These are phyloP conservation scores for Phoenoteleia sp. DNA, from an alignment of 2,888 invertebrate genomes.

Conservation along the genomic window DNA sequence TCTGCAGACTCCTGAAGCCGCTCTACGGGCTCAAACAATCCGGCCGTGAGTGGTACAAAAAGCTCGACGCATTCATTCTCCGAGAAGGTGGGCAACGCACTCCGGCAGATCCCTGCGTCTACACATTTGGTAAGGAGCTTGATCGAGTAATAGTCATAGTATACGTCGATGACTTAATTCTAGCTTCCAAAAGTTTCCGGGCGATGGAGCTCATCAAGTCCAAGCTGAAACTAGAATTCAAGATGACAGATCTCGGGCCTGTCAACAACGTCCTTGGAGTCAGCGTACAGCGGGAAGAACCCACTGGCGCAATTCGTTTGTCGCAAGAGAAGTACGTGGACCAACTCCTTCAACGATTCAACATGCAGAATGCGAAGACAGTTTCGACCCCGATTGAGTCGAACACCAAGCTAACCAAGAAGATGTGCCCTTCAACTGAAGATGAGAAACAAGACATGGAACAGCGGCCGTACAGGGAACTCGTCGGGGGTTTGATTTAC, in stretches of 20 bases:
- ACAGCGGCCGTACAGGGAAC: conserved; percentile 68
- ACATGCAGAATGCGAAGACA: conserved; percentile 52
- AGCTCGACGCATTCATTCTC: conserved; percentile 36
- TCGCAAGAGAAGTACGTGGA: conserved; percentile 66
- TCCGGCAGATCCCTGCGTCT: conserved; percentile 70
- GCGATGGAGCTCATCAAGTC: conserved; percentile 44
- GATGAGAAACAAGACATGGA: conserved; percentile 56
- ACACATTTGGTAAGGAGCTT: conserved; percentile 32
- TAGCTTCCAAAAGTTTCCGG: conserved; percentile 58
- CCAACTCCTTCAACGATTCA: conserved; percentile 64
- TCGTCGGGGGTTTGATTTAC: conserved; percentile 72
- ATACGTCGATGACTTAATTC: conserved; percentile 65
- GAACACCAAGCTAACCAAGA: conserved; percentile 61
- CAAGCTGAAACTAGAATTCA: conserved; percentile 59
- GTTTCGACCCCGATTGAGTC: conserved; percentile 71
- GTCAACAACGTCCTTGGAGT: conserved; percentile 59
- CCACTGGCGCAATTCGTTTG: conserved; percentile 64
- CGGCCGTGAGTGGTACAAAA: conserved; percentile 61
- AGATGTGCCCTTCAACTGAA: conserved; percentile 26
- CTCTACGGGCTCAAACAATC: conserved; percentile 72
- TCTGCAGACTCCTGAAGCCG: conserved; percentile 68
- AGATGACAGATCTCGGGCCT: conserved; percentile 70
- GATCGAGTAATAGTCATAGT: conserved; percentile 53
- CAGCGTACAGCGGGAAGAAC: conserved; percentile 51
- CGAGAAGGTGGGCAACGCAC: conserved; percentile 33